These are phyloP conservation scores for Xiphorhynchus erythropygius DNA, from an alignment of 2,797 vertebrate genomes.

Conservation along the genomic window DNA sequence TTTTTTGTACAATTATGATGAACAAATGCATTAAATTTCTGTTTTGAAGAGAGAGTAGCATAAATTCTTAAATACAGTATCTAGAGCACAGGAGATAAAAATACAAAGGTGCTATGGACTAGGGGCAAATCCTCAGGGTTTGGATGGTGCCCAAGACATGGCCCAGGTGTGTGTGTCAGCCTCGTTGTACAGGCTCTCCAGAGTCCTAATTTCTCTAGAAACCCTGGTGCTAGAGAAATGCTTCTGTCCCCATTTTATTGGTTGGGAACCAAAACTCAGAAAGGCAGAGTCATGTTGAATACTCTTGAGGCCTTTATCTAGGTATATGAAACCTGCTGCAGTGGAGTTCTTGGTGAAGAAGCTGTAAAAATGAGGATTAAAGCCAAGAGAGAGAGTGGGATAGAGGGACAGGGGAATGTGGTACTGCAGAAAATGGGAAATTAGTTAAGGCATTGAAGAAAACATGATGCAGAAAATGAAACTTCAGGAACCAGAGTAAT, in stretches of 20 bases:
- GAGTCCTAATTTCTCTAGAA: neutral
- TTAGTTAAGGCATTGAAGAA: neutral
- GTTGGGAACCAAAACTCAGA: neutral
- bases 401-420: neutral
- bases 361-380: neutral
- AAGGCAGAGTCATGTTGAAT: neutral
- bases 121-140: neutral
- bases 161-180: neutral
- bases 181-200: fast-evolving
- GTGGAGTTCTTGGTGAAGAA: neutral
- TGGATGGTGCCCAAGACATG: fast-evolving
- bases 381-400: neutral
- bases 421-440: neutral
- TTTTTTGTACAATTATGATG: neutral
- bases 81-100: neutral
- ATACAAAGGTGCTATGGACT: neutral
- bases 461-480: fast-evolving
- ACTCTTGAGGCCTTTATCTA: neutral
- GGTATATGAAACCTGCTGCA: neutral
- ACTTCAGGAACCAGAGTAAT: neutral
- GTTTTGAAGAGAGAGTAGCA: neutral
- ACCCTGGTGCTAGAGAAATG: neutral
- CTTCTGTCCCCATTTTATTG: neutral
- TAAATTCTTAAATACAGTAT: neutral
- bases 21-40: neutral